Percentiles rank a stretch among this genome's conserved stretches.
Conservation (phyloP, 1,140 invertebrate species). For the Arctopsyche grandis region DNA sequence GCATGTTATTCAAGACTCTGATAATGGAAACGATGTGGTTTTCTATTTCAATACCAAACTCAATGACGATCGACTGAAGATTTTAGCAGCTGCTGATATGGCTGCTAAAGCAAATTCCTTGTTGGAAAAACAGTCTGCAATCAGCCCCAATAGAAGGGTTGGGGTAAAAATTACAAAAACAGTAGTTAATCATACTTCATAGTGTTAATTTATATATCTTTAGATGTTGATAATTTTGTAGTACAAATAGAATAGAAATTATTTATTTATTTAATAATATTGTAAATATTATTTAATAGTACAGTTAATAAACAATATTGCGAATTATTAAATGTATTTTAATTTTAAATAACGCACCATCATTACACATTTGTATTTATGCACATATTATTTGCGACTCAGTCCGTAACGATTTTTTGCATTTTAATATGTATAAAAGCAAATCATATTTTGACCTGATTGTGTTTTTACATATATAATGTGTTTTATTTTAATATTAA, state of each 20-base stretch:
- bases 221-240: not conserved
- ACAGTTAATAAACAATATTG: too few relatives aligned
- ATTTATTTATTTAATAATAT: not conserved
- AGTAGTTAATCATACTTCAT: conserved; percentile 37
- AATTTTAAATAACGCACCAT: too few relatives aligned
- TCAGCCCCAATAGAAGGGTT: conserved; percentile 43
- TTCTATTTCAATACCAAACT: not conserved
- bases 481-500: too few relatives aligned
- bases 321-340: too few relatives aligned
- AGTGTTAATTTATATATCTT: not conserved
- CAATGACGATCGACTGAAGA: not conserved
- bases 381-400: too few relatives aligned
- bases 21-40: not conserved
- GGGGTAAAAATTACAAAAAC: conserved; percentile 50
- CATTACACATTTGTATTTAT: too few relatives aligned
- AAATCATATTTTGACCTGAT: too few relatives aligned
- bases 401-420: too few relatives aligned
- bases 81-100: conserved; percentile 44
- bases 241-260: not conserved
- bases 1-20: not conserved
- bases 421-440: too few relatives aligned
- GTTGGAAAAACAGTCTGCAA: conserved; percentile 26
- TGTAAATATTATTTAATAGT: not conserved
- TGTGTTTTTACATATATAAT: too few relatives aligned
- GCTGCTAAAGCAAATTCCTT: conserved; percentile 43